Conservation (phyloP, 2,113 vertebrate genomes). For the Lanius collurio region DNA sequence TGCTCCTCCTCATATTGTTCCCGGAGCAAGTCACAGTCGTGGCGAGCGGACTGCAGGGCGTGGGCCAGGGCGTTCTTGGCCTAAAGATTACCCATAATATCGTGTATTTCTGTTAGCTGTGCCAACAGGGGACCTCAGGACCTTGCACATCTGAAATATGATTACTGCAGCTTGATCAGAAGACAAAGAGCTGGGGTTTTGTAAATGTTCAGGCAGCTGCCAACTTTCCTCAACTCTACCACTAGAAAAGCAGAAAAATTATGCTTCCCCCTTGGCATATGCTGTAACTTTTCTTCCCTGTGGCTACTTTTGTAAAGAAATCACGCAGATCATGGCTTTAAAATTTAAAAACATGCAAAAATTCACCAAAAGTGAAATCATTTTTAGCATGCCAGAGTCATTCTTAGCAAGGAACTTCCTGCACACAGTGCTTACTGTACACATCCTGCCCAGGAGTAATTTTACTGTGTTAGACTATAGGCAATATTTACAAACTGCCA, state of each 20-base stretch:
- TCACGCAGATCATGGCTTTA: not conserved
- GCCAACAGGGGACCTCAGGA: not conserved
- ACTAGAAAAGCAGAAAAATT: not conserved
- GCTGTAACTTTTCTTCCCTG: not conserved
- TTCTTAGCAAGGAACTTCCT: not conserved
- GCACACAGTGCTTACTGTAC: not conserved
- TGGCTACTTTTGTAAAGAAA: no score
- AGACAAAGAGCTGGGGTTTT: not conserved
- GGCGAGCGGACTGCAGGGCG: conserved; percentile 73
- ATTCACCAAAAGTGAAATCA: not conserved
- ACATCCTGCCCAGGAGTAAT: not conserved
- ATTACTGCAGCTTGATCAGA: not conserved
- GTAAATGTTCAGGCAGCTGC: not conserved
- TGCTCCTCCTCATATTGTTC: conserved; percentile 48
- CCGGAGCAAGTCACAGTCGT: conserved; percentile 16
- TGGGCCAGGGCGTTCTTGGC: conserved; percentile 84
- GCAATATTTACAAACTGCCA: not conserved
- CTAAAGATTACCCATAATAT: conserved; percentile 51
- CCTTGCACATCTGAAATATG: not conserved
- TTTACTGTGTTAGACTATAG: not conserved
- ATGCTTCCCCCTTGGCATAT: not conserved
- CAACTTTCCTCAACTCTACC: not conserved
- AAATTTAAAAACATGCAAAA: not conserved
- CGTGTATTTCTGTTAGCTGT: not conserved
- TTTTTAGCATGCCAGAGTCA: not conserved